Base-by-base conservation (phyloP, 2,113 vertebrate genomes). In the Misgurnus anguillicaudatus region DNA sequence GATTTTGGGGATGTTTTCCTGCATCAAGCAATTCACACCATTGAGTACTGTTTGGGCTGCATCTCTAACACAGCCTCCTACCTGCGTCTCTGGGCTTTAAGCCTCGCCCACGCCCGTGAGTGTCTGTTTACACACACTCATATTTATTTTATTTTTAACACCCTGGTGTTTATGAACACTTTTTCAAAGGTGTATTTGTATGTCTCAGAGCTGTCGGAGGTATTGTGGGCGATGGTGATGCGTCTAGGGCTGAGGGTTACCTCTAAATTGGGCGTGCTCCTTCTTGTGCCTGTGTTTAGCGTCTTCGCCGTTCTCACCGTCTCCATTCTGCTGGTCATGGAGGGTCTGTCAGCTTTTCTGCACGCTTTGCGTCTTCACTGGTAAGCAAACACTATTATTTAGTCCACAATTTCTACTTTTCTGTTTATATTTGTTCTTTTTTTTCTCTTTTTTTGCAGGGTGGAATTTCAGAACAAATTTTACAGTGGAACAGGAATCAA, bases 401-500 rank as follows among this genome's bases (percentile, higher is more conserved):
- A 31, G 3, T 55, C 39, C 61, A 65, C 36, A 61, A 7, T 58
- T 16, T 38, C 17, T 42, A 5, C 39, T 4, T 21, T 16, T 13
- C 13, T 3, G 9, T 36, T 31, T 38, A 45, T 11, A 60, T 7
- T 21, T 24, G 9, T 9, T 13, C 6, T 7, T 47, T 31, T 41
- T 7, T 11, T 19, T 6, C 4, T 78, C 57, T 86, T 24, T 48
- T 78, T 86, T 86, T 86, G 85, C 88, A 99, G 98, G 98, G 98
- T 99, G 89, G 98, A 99, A 91, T 99, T 99, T 90, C 98, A 99
- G 92, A 99, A 95, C 91, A 99, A 99, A 80, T 99, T 99, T 91
- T 99, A 99, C 80, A 88, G 93, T 0, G 98, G 98, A 39, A 92
- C 91, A 39, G 98, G 98, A 69, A 92, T 97, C 89, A 99, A 97